Evolutionary conservation across 2,888 invertebrate species (phyloP), one percentile per base, ranked within the genome.

Genomic region (Lymantria monacha): DNA sequence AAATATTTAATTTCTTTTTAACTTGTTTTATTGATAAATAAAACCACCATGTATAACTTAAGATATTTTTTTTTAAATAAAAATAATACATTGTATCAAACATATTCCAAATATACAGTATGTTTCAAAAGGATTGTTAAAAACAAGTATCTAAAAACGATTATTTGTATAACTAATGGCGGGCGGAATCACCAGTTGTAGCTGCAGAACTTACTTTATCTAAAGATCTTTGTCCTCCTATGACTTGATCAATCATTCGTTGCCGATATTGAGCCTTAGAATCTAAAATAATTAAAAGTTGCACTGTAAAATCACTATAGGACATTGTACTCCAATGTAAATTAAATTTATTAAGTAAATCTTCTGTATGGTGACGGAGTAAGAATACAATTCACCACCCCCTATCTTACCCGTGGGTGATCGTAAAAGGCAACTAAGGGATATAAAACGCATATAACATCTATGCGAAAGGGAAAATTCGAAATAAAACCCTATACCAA

Each of bases 291-390:
- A 71, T 56, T 54, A 67, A 57, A 66, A 61, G 55, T 47, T 57
- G n/a, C n/a, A n/a, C n/a, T n/a, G 10, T 61, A 49, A 64, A 42
- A 44, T 33, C 13, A 37, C 33, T 48, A 37, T 8, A 10, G 7
- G 7, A 46, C 51, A 54, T 75, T 80, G 80, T 81, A 83, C 83
- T 85, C 79, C 81, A 83, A 85, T 79, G 80, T 72, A 65, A 65
- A 57, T 53, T n/a, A 41, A 49, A 49, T 45, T 48, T 37, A 51
- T 37, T 10, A 38, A 14, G 31, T 36, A 8, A 40, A 33, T 49
- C n/a, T n/a, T n/a, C n/a, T n/a, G n/a, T n/a, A n/a, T n/a, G n/a
- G n/a, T n/a, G n/a, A n/a, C n/a, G n/a, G n/a, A n/a, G n/a, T n/a
- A n/a, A n/a, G n/a, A n/a, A n/a, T n/a, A n/a, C n/a, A n/a, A n/a